Evolutionary conservation across 35 echinoderm and acorn worm genomes (phyloP), one percentile per base, ranked within the genome.

Genomic region (Nesometra sesokonis): DNA sequence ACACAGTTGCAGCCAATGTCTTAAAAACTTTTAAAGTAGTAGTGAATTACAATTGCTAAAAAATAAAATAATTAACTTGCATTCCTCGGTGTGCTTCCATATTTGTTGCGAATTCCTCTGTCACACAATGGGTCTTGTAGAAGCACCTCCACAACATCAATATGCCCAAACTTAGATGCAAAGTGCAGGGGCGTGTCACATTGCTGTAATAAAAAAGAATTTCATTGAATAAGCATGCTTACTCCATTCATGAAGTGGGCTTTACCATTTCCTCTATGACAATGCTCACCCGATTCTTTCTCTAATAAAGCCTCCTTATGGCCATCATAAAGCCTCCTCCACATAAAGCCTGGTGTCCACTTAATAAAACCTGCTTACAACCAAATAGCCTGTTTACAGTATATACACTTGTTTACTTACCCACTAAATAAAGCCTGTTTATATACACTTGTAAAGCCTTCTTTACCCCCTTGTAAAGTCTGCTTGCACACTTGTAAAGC

Each of bases 181-280:
- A 97, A 97, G 77, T 97, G 94, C 29, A 97, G 86, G 11, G 94
- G 94, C 4, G 94, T 97, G 46, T 97, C 94, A 90, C 76, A 77
- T 52, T 96, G 92, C 93, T 96, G 38, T 0, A 86, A 81, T 79
- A 84, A 43, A 30, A 30, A 81, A 87, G 34, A n/a, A 17, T 3
- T 1, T 35, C 0, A 39, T 80, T 30, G 17, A 38, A 0, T 23
- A 37, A 0, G 34, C 19, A 33, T 21, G 0, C 35, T 46, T 30
- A 19, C 76, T 17, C 30, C 78, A 17, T 38, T 0, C 32, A n/a
- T n/a, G n/a, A n/a, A n/a, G n/a, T n/a, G n/a, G n/a, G n/a, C n/a
- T n/a, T n/a, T n/a, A n/a, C n/a, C 84, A 13, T 38, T 38, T 39
- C 29, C 80, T 77, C 86, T 89, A 30, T 93, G 85, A 82, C 91